Evolutionary conservation across 35 echinoderm and acorn worm species (phyloP).

Genomic region (Eucidaris tribuloides): DNA sequence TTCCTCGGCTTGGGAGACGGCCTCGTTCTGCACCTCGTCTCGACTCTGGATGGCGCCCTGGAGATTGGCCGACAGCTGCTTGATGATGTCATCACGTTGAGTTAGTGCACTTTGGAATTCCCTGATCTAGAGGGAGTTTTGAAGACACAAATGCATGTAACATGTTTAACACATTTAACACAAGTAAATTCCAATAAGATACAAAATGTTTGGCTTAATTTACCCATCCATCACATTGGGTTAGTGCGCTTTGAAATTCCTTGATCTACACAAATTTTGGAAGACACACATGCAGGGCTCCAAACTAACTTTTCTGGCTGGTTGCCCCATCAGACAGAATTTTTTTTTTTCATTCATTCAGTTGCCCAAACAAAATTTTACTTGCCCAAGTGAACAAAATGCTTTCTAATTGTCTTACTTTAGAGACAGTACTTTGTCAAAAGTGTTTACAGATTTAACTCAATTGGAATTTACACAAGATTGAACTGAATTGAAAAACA

Average conservation of each 20-base stretch:
- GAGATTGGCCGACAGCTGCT: conserved; percentile 82
- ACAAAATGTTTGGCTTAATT: too few relatives aligned
- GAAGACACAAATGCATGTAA: background rate
- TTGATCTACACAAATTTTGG: conserved; percentile 44
- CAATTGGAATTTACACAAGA: conserved; percentile 5
- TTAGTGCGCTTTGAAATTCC: conserved; percentile 90
- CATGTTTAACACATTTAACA: too few relatives aligned
- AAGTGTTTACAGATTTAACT: too few relatives aligned
- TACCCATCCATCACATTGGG: conserved; percentile 80
- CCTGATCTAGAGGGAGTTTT: conserved; percentile 46
- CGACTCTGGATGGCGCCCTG: conserved; percentile 73
- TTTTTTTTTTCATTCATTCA: too few relatives aligned
- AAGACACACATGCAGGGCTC: too few relatives aligned
- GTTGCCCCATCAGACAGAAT: too few relatives aligned
- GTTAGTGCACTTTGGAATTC: conserved; percentile 91
- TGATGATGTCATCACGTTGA: conserved; percentile 89
- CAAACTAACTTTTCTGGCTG: too few relatives aligned
- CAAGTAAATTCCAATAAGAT: too few relatives aligned
- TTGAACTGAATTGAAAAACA: background rate
- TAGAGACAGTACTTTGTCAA: too few relatives aligned
- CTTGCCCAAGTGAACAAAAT: too few relatives aligned
- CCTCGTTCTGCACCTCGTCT: conserved; percentile 75
- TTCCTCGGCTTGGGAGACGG: conserved; percentile 51
- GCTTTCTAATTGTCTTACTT: too few relatives aligned
- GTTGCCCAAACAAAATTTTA: too few relatives aligned